Percentiles rank a stretch among this genome's conserved stretches.
phyloP scores from a whole-genome alignment of 2,888 invertebrate genomes.

The Nineta flava region DNA sequence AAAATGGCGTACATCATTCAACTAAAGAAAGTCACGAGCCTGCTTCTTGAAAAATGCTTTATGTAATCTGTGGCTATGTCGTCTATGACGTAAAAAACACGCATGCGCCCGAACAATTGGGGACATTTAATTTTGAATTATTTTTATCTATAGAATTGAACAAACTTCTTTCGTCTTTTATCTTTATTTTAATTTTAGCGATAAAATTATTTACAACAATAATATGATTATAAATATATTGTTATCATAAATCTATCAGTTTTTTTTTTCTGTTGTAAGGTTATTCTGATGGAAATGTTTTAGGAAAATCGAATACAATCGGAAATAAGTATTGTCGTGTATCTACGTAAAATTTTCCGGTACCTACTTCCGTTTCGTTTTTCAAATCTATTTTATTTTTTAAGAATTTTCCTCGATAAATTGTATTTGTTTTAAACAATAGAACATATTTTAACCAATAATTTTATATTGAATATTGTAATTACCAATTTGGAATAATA shows the following conservation, averaged over 20 bases:
- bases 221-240: too few species aligned
- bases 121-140: background rate
- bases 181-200: background rate
- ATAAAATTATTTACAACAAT: too few species aligned
- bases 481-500: too few species aligned
- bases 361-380: background rate
- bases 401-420: background rate
- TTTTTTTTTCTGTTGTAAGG: too few species aligned
- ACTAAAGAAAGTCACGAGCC: conserved; percentile 23
- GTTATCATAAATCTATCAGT: too few species aligned
- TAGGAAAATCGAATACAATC: background rate
- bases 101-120: conserved; percentile 11
- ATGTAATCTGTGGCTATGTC: conserved; percentile 20
- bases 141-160: background rate
- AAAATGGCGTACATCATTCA: conserved; percentile 23
- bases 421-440: too few species aligned
- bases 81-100: conserved; percentile 14
- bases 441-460: too few species aligned
- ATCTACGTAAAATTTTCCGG: background rate
- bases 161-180: background rate
- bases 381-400: background rate
- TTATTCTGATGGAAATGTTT: too few species aligned
- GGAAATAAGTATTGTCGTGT: background rate
- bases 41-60: conserved; percentile 15
- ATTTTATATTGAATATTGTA: too few species aligned